Conservation (phyloP, 2,888 invertebrate genomes). For the Apotomis turbidana region DNA sequence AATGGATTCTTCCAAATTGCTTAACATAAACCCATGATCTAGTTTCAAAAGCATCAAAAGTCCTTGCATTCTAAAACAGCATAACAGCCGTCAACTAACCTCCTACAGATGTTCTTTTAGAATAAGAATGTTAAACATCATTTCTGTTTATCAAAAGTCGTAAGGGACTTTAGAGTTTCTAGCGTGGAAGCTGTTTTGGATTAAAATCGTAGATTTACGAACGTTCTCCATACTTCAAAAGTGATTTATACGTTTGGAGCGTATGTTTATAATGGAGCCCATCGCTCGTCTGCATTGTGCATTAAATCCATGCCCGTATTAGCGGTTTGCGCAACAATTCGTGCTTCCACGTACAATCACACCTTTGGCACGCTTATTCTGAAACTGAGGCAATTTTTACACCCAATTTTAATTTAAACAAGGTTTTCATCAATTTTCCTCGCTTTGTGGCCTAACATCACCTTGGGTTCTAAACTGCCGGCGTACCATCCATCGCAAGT, state of each 20-base stretch:
- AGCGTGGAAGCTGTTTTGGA: background rate
- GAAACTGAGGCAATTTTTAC: slow-evolving; percentile 12
- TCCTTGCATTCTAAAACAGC: background rate
- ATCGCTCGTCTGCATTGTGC: slow-evolving; percentile 41
- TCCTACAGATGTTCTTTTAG: background rate
- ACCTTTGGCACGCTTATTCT: slow-evolving; percentile 39
- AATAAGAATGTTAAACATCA: background rate
- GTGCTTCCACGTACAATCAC: slow-evolving; percentile 38
- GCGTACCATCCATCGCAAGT: too few relatives aligned
- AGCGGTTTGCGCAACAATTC: slow-evolving; percentile 37
- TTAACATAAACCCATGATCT: slow-evolving; percentile 15
- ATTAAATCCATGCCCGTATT: slow-evolving; percentile 38
- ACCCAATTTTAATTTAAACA: background rate
- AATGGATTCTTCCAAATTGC: background rate
- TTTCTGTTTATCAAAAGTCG: background rate
- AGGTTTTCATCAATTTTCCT: too few relatives aligned
- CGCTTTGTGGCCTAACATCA: too few relatives aligned
- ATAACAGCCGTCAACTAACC: background rate
- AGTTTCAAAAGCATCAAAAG: slow-evolving; percentile 27
- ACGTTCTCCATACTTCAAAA: slow-evolving; percentile 40
- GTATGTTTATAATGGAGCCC: slow-evolving; percentile 39
- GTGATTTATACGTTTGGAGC: slow-evolving; percentile 33
- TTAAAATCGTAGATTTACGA: slow-evolving; percentile 21
- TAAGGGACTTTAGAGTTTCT: background rate
- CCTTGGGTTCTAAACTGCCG: too few relatives aligned